A percentile compares a stretch with the other conserved stretches of the same genome.
Conservation (phyloP, 2,888 invertebrate species). For the Eumerus sabulonum region DNA sequence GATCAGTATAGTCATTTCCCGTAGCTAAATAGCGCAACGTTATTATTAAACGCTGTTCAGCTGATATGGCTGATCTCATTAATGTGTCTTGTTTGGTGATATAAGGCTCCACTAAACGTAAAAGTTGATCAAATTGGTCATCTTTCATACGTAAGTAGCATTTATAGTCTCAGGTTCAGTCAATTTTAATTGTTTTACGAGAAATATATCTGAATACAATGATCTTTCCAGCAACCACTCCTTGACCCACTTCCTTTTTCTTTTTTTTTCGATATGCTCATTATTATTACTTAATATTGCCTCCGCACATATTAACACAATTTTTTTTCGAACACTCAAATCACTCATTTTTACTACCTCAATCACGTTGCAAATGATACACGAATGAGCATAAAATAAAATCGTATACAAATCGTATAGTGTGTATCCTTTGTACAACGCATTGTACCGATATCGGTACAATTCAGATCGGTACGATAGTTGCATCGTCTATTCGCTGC, state of each 20-base stretch:
- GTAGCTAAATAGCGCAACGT: constrained; percentile 16
- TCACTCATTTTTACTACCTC: constrained; percentile 15
- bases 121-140: constrained; percentile 12
- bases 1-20: constrained; percentile 16
- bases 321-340: not conserved
- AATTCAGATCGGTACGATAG: not conserved
- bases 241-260: constrained; percentile 17
- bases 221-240: constrained; percentile 11
- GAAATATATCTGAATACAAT: constrained; percentile 17
- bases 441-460: not conserved
- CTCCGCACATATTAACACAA: not conserved
- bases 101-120: constrained; percentile 5
- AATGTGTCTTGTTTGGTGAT: constrained; percentile 10
- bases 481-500: not conserved
- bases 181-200: constrained; percentile 12
- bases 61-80: constrained; percentile 17
- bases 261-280: constrained; percentile 13
- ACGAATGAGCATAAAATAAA: constrained; percentile 6
- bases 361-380: not conserved
- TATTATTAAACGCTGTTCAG: constrained; percentile 16
- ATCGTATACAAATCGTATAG: constrained; percentile 11
- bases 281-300: not conserved
- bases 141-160: constrained; percentile 12
- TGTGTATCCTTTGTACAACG: constrained; percentile 5
- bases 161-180: constrained; percentile 12